Base-by-base conservation (phyloP, 2,888 invertebrate species). In the Sthenelais limicola region DNA sequence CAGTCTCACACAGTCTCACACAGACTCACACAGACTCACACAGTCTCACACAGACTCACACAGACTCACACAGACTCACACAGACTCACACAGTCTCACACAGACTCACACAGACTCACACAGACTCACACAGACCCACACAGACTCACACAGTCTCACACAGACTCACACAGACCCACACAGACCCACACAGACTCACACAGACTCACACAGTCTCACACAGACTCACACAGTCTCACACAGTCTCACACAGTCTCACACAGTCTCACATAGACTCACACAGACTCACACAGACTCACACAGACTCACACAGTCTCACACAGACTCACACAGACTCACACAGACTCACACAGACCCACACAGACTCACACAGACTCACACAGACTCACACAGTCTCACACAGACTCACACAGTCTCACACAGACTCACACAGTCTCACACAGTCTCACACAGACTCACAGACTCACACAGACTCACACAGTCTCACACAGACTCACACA, bases 161-260 rank as follows among this genome's bases (percentile, higher is more conserved):
- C 30, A 26, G 5, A 12, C 58, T 28, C 66, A 38, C 43, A 33
- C 24, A 18, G 5, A 12, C 66, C 21, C 18, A 38, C 66, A 38
- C 43, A 12, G 12, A 18, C 66, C 66, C 66, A 66, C 43, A 38
- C 43, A 9, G 5, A 9, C 43, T 15, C 66, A 15, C 43, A 66
- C 12, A 7, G 5, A 12, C 66, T 18, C 66, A 38, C 43, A 26
- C 43, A 38, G 5, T n/a, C 66, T 38, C 43, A 15, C 43, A 66
- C 43, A 18, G 5, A 12, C 43, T 15, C 66, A 66, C 66, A n/a
- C 38, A 38, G 5, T 38, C 66, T 38, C 66, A 21, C 43, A 66
- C 43, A 18, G 5, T 21, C 66, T 38, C 66, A 66, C 66, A 38
- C 43, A 66, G 5, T n/a, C 66, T 38, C 43, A 38, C 66, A 66